Conservation (phyloP, 2,797 vertebrate genomes). For the Oreochromis grahami region DNA sequence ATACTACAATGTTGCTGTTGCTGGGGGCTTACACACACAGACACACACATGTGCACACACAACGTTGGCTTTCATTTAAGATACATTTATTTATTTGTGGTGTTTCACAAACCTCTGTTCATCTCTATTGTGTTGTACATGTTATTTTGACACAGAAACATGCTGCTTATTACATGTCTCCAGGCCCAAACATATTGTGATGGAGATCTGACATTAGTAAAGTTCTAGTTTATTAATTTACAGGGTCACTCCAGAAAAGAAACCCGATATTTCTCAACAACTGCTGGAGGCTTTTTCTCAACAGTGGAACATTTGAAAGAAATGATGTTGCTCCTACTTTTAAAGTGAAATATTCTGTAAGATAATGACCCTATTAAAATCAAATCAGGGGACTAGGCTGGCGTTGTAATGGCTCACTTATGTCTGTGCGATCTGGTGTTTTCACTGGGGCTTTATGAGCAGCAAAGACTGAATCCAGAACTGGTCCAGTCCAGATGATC, state of each 20-base stretch:
- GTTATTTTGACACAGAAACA: background rate
- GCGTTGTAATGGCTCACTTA: background rate
- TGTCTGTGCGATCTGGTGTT: background rate
- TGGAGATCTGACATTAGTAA: conserved; percentile 2
- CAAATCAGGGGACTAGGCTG: conserved; percentile 1
- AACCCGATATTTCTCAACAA: background rate
- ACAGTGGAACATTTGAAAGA: conserved; percentile 5
- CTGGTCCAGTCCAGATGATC: conserved; percentile 1
- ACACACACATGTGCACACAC: background rate
- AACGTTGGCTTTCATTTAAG: background rate
- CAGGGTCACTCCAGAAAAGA: background rate
- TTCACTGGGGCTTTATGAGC: conserved; percentile 2
- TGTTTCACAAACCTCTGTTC: background rate
- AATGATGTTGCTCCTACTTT: background rate
- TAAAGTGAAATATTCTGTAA: conserved; percentile 14
- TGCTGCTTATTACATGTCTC: background rate
- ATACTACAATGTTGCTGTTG: background rate
- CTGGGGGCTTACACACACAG: background rate
- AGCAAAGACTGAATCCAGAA: background rate
- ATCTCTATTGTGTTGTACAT: background rate
- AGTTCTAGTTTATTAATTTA: background rate
- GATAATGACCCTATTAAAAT: conserved; percentile 36
- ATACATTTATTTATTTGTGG: background rate
- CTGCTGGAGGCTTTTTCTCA: conserved; percentile 10
- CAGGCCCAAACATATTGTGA: background rate